These are phyloP conservation scores for Stichopus chloronotus DNA, from an alignment of 35 echinoderm and acorn worm species.

Conservation along the genomic window DNA sequence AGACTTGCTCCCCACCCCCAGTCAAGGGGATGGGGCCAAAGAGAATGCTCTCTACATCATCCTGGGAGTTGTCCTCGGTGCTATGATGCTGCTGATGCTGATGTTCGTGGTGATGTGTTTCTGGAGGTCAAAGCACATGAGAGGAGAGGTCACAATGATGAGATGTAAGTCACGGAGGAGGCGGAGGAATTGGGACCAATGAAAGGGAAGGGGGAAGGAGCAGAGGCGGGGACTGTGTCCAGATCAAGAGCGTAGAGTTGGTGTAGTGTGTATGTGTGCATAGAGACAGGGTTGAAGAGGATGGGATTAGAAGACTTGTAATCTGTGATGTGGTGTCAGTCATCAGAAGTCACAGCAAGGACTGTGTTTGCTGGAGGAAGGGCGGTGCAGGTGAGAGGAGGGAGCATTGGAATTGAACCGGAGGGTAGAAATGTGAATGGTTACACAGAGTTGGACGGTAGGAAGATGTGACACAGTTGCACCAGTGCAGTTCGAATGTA, in stretches of 20 bases:
- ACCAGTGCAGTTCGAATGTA: neutral
- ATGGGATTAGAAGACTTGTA: too few species aligned
- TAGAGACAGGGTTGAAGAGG: too few species aligned
- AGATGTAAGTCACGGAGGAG: constrained; percentile 20
- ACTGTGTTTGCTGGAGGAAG: too few species aligned
- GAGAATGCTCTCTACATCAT: constrained; percentile 86
- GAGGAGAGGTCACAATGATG: constrained; percentile 61
- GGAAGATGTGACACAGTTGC: neutral
- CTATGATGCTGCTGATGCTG: constrained; percentile 81
- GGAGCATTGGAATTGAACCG: constrained; percentile 8
- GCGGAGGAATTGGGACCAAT: neutral
- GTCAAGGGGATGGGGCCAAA: constrained; percentile 11
- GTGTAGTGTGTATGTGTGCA: too few species aligned
- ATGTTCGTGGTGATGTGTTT: constrained; percentile 96
- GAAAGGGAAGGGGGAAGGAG: neutral
- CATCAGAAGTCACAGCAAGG: too few species aligned
- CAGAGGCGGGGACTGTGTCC: neutral
- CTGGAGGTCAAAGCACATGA: constrained; percentile 84
- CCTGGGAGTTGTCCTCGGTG: constrained; percentile 84
- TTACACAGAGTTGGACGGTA: neutral
- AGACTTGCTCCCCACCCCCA: constrained; percentile 27
- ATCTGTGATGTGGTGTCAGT: too few species aligned
- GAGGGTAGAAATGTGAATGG: neutral
- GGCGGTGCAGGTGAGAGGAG: neutral
- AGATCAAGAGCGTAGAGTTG: neutral